Base-by-base conservation (phyloP, 1,140 invertebrate genomes). In the Pseudomyrmex concolor region DNA sequence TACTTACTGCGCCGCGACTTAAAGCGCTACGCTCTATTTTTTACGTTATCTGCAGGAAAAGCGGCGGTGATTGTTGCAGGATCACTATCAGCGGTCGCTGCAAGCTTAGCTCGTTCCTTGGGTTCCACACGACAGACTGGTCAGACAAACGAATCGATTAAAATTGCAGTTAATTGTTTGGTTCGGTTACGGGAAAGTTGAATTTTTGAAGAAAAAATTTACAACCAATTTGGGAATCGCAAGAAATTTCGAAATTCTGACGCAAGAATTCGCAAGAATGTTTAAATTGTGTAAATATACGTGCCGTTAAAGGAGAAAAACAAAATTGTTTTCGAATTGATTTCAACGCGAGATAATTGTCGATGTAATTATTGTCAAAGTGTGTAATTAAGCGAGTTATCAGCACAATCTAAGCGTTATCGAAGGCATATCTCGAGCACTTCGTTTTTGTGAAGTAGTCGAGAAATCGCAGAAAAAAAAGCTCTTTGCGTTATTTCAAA, bases 91-190 rank as follows among this genome's bases (percentile, higher is more conserved):
- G 92, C 92, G 84, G 92, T 93, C 82, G 92, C 91, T 92, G 92
- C 86, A 87, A 81, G 85, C 87, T 93, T 93, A 89, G 90, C 91
- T 81, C 92, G 93, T 91, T 86, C 90, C 90, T 90, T 90, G 90
- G 90, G 89, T 92, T 90, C 92, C 91, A 93, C 88, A 92, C 93
- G 93, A 91, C 90, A 92, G 85, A 94, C 93, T 94, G 76, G 55
- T 86, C 86, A 90, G 83, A 91, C 62, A 93, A 92, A 92, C 88
- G 88, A 62, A 86, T 78, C 82, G 64, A 89, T 91, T 93, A 91
- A 89, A 77, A 81, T 81, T 57, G 48, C n/a, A 48, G n/a, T 80
- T 17, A 25, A 74, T 63, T 63, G 22, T 0, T 81, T 59, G 5
- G 4, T 10, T 15, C n/a, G 7, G 43, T 25, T 76, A 19, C 19